Evolutionary conservation across 2,113 vertebrate species (phyloP).

Genomic region (Ursus arctos): DNA sequence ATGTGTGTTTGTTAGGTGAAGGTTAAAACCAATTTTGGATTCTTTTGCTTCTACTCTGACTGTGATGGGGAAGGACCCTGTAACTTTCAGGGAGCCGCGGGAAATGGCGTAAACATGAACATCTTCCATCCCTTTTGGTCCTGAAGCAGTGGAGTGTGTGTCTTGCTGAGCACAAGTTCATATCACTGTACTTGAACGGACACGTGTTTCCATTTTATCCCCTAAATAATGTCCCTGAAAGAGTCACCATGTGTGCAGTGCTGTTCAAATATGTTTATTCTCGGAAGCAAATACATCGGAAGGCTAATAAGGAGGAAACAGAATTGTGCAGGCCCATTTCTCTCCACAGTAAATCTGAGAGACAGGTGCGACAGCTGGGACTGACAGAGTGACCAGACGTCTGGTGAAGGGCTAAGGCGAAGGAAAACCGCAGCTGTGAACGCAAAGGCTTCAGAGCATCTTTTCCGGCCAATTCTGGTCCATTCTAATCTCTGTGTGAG

Average conservation of each 20-base stretch:
- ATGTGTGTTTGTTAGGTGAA: neutral
- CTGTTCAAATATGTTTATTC: neutral
- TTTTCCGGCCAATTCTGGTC: neutral
- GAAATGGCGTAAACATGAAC: neutral
- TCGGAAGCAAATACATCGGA: constrained; percentile 9
- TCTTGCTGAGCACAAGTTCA: neutral
- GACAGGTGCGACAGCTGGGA: neutral
- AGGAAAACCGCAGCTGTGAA: neutral
- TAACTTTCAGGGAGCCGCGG: neutral
- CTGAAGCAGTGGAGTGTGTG: neutral
- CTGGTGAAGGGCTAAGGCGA: neutral
- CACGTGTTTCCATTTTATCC: neutral
- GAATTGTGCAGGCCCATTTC: neutral
- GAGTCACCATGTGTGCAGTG: neutral
- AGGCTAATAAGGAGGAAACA: neutral
- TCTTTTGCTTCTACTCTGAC: neutral
- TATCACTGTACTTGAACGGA: neutral
- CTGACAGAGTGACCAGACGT: neutral
- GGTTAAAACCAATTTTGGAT: constrained; percentile 42
- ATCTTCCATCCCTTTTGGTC: neutral
- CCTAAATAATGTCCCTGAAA: neutral
- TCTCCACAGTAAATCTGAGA: neutral
- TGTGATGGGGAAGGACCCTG: neutral
- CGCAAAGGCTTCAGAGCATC: neutral
- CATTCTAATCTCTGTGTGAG: neutral